Base-by-base conservation (phyloP, 2,888 invertebrate genomes). In the Anaspis maculata region DNA sequence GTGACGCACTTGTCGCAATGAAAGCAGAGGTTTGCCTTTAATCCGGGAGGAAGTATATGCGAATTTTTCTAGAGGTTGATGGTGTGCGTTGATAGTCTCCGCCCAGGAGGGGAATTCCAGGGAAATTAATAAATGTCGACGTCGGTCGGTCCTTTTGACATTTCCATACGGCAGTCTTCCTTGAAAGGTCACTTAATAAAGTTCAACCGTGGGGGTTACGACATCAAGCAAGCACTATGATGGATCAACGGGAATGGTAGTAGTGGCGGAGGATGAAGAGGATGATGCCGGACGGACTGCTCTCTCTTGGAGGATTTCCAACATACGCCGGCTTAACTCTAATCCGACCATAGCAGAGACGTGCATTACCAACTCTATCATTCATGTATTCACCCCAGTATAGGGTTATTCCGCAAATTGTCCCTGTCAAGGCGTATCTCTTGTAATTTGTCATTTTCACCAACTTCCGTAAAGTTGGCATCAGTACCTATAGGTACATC, bases 301-400 rank as follows among this genome's bases (percentile, higher is more conserved):
- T n/a, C n/a, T n/a, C n/a, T n/a, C n/a, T n/a, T n/a, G n/a, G n/a
- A n/a, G n/a, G n/a, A n/a, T n/a, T n/a, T 46, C 42, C 47, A 43
- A 39, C 48, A 52, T 45, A 44, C 44, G 48, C 39, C 42, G 42
- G 52, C 50, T 52, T 45, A 50, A 40, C 41, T 38, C 41, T 57
- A 59, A 59, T 59, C 59, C 56, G 37, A 34, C 47, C 44, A 42
- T 47, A 48, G 45, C 49, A 49, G 52, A 51, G 48, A 48, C 46
- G 47, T 49, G 48, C 53, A 52, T 57, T 57, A 56, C 54, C 48
- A 52, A 54, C 52, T 58, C 54, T 55, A 57, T 59, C 56, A 59
- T 61, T 61, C 59, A 61, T 59, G 51, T 61, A 61, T 59, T 56
- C 61, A 58, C 56, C 54, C 58, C 49, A n/a, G 48, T 48, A 51